A percentile compares a stretch with the other conserved stretches of the same genome.
Conservation (phyloP, 1,140 invertebrate genomes). For the Phymorhynchus buccinoides region DNA sequence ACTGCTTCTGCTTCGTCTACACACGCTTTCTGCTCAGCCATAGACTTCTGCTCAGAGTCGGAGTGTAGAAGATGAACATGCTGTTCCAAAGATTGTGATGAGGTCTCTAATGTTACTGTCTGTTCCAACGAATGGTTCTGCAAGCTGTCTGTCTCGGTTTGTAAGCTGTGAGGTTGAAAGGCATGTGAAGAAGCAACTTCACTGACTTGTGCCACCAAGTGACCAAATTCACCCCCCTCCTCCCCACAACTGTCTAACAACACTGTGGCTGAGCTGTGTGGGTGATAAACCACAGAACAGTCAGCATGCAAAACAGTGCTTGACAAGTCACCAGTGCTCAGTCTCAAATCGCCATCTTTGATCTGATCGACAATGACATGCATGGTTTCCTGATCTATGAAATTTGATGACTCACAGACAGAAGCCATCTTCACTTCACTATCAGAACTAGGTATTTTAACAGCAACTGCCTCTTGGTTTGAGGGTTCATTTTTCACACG, state of each 20-base stretch:
- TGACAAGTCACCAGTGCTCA: not conserved
- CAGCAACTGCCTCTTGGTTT: too few species aligned
- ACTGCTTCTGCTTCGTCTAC: not conserved
- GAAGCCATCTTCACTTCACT: not conserved
- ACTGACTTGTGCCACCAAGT: not conserved
- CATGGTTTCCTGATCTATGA: constrained; percentile 3
- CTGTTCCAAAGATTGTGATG: not conserved
- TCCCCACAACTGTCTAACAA: not conserved
- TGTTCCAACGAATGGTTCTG: not conserved
- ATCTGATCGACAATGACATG: constrained; percentile 43
- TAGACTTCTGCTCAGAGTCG: not conserved
- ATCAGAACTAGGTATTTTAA: not conserved
- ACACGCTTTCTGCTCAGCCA: not conserved
- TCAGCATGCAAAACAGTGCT: not conserved
- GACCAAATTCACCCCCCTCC: constrained; percentile 14
- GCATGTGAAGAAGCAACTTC: constrained; percentile 11
- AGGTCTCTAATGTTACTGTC: not conserved
- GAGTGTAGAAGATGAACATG: not conserved
- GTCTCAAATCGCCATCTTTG: not conserved
- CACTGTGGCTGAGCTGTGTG: constrained; percentile 15
- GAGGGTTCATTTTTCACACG: not conserved
- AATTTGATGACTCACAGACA: not conserved
- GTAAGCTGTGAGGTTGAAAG: not conserved
- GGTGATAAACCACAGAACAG: not conserved
- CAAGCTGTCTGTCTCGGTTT: not conserved